Base-by-base conservation (phyloP, 2,888 invertebrate species). In the Temnothorax unifasciatus region DNA sequence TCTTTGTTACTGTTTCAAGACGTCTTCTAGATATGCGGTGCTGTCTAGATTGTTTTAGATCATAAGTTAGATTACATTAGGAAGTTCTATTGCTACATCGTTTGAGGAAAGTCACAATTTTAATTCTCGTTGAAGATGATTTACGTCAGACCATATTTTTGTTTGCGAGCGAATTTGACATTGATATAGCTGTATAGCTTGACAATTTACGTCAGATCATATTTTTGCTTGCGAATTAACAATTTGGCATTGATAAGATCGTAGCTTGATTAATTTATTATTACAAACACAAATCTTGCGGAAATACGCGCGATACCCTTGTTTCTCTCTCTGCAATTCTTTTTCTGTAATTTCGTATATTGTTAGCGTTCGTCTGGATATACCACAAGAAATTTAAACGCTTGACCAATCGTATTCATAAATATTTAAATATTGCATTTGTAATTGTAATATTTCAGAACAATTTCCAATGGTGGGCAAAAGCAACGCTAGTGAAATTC, bases 401-500 rank as follows among this genome's bases (percentile, higher is more conserved):
- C 18, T 75, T 38, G 21, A 75, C 9, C 47, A 75, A 38, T 52
- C 9, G 38, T 15, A 18, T 21, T 9, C 18, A 2, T 5, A 15
- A 63, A 34, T 64, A 29, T 15, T 50, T 50, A 63, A 63, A 34
- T 64, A 44, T 21, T n/a, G 15, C 21, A 4, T 3, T 41, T 15
- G 38, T 29, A 73, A 44, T 63, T 63, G 11, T 18, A 47, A 21
- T 47, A n/a, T 34, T 38, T 34, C 21, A 15, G 21, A 21, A 63
- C 34, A 75, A 44, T 61, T 47, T 47, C n/a, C 13, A 34, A 5
- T 75, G 6, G n/a, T 0, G 29, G 18, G 4, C 63, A 64, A 75
- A 21, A 64, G 34, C 18, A 18, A 50, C 18, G 21, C 2, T 38
- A 75, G 52, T 75, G 1, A 18, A 75, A 75, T 63, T 75, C 21